These are phyloP conservation scores for Gortyna flavago DNA, from an alignment of 2,888 invertebrate genomes.

Conservation along the genomic window DNA sequence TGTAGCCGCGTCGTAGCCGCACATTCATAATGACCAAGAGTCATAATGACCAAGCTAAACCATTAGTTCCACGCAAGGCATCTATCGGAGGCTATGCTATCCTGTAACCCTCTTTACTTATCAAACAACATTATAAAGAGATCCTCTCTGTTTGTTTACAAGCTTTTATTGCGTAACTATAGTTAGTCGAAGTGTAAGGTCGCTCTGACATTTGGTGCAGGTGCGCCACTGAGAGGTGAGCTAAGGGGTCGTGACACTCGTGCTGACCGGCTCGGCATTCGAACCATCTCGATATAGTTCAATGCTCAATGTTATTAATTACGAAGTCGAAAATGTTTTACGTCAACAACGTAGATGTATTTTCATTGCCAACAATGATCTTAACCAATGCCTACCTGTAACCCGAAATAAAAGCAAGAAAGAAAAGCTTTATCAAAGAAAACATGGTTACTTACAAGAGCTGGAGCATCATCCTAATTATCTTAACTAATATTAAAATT, in stretches of 20 bases:
- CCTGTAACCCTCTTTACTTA: not conserved
- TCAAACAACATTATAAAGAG: not conserved
- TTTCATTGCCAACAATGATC: not conserved
- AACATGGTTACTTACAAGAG: no score
- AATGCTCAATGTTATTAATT: slow-evolving; percentile 9
- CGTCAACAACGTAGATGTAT: slow-evolving; percentile 1
- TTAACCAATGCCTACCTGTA: not conserved
- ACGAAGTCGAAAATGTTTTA: not conserved
- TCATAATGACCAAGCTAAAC: no score
- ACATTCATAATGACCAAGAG: no score
- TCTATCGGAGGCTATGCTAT: not conserved
- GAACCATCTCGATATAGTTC: slow-evolving; percentile 22
- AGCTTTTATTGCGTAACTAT: not conserved
- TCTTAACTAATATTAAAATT: no score
- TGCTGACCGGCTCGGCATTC: slow-evolving; percentile 1
- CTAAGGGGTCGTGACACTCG: slow-evolving; percentile 1
- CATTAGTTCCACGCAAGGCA: not conserved
- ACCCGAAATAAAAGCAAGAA: not conserved
- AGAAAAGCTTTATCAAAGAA: no score
- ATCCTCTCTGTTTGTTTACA: not conserved
- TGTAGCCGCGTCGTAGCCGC: not conserved
- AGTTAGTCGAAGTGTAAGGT: slow-evolving; percentile 46
- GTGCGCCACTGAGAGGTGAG: not conserved
- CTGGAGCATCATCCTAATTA: no score
- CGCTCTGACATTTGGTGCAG: slow-evolving; percentile 43